Base-by-base conservation (phyloP, 2,888 invertebrate species). In the Orthonychiurus folsomi region DNA sequence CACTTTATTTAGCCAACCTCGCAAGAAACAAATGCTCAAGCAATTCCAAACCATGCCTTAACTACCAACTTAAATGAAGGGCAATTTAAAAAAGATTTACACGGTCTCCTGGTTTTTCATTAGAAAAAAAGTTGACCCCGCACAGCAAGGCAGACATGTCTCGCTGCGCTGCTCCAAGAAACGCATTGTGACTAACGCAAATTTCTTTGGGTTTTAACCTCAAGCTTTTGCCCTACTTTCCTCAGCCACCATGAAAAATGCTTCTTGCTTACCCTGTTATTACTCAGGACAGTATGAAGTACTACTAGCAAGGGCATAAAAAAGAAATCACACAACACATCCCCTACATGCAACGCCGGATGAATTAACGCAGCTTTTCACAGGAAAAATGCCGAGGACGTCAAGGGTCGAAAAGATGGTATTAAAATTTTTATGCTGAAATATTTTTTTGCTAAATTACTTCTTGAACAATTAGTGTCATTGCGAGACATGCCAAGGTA, bases 401-500 rank as follows among this genome's bases (percentile, higher is more conserved):
- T n/a, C n/a, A n/a, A n/a, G n/a, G n/a, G n/a, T n/a, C n/a, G n/a
- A n/a, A n/a, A n/a, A n/a, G n/a, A n/a, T n/a, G n/a, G n/a, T n/a
- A 37, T 37, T 37, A 37, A 37, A 37, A 5, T 37, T 37, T 37
- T 15, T 15, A 15, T 5, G 37, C 9, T 9, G 15, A 37, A 37
- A 37, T 37, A 37, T 37, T 37, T 37, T 37, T 37, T 15, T 37
- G 5, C 37, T 37, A 9, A n/a, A 37, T 37, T 37, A 37, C 15
- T 37, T 37, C 9, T 37, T 37, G 37, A 37, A 15, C 37, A 37
- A 37, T 37, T 37, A 37, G 37, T 37, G 37, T 15, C 37, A 37
- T 37, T 37, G 9, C 37, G 37, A 37, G 37, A 5, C 37, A 87
- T 80, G 89, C 96, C 75, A 87, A 89, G 66, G 85, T 87, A 74